phyloP scores from a whole-genome alignment of 2,888 invertebrate genomes.

The Carcina quercana region DNA sequence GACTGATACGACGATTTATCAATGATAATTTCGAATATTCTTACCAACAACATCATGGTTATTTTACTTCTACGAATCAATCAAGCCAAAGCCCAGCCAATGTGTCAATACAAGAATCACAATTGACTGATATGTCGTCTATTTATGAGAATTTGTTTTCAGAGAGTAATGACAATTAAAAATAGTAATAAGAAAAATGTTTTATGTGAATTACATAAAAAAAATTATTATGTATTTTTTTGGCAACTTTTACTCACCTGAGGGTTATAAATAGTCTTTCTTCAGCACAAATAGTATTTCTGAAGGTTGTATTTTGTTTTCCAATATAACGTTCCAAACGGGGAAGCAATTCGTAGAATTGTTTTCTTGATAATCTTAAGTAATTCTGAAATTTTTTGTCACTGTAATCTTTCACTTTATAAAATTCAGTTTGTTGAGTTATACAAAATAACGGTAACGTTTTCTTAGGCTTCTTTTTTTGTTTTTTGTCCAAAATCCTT shows the following conservation, averaged over 20 bases:
- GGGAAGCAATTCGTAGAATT: conserved; percentile 15
- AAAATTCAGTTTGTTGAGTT: no score
- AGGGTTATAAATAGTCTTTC: conserved; percentile 23
- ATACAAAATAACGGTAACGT: no score
- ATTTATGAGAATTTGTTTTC: no score
- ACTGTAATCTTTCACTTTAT: conserved; percentile 17
- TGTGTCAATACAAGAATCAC: no score
- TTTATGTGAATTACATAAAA: conserved; percentile 12
- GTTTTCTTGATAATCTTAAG: conserved; percentile 15
- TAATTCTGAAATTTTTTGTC: conserved; percentile 18
- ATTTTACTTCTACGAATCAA: no score
- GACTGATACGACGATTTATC: no score
- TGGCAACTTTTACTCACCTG: conserved; percentile 15
- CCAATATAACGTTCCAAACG: conserved; percentile 15
- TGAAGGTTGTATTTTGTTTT: conserved; percentile 17
- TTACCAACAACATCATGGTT: no score
- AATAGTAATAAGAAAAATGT: no score
- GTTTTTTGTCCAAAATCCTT: conserved; percentile 13
- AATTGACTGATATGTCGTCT: no score
- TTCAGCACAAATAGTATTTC: conserved; percentile 21
- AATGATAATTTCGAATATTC: no score
- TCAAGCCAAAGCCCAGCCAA: no score
- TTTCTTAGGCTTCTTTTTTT: conserved; percentile 15
- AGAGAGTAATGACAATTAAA: no score
- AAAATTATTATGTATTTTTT: conserved; percentile 6